A percentile compares a stretch with the other conserved stretches of the same genome.
phyloP scores from a whole-genome alignment of 2,888 invertebrate species.

The Ametastegia equiseti region DNA sequence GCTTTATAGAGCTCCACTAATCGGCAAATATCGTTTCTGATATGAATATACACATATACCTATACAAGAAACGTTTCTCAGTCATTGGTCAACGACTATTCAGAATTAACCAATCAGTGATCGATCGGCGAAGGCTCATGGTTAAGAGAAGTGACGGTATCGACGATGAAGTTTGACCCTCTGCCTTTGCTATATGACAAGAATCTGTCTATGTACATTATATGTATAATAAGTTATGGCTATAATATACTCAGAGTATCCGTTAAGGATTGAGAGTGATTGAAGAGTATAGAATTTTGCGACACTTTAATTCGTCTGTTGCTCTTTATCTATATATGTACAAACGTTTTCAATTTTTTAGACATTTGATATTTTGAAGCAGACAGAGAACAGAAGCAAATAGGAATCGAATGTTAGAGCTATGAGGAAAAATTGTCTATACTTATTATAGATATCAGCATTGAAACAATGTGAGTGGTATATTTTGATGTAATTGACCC shows the following conservation, averaged over 20 bases:
- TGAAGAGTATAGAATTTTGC: too few relatives aligned
- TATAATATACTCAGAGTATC: not conserved
- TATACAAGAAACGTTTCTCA: not conserved
- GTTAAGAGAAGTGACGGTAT: constrained; percentile 8
- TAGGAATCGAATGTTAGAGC: too few relatives aligned
- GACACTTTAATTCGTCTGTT: too few relatives aligned
- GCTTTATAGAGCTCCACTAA: constrained; percentile 36
- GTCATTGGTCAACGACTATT: constrained; percentile 27
- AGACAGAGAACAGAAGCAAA: too few relatives aligned
- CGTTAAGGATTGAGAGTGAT: not conserved
- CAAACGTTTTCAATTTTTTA: too few relatives aligned
- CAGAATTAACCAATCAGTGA: not conserved
- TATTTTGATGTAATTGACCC: not conserved
- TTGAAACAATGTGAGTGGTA: not conserved
- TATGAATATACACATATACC: not conserved
- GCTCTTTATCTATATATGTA: too few relatives aligned
- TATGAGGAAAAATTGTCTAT: too few relatives aligned
- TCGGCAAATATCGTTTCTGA: constrained; percentile 16
- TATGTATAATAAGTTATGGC: not conserved
- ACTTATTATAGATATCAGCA: not conserved
- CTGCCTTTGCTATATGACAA: not conserved
- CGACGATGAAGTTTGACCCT: constrained; percentile 38
- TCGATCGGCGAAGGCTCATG: not conserved
- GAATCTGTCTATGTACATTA: not conserved
- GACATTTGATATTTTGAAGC: too few relatives aligned